These are phyloP conservation scores for Thalpophila matura DNA, from an alignment of 2,888 invertebrate genomes.

Conservation along the genomic window DNA sequence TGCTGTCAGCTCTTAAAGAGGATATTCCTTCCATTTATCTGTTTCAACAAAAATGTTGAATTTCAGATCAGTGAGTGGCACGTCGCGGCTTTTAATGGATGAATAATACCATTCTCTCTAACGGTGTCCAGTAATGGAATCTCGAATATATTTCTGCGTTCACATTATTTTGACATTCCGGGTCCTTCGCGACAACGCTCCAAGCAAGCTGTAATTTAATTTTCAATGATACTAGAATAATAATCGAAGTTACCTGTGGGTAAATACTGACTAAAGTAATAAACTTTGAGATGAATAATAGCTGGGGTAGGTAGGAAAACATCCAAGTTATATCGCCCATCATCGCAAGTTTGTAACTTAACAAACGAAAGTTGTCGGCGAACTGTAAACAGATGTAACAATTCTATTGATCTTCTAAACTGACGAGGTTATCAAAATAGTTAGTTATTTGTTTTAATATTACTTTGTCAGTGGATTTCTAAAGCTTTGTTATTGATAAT, in stretches of 20 bases:
- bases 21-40: slow-evolving; percentile 80
- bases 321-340: slow-evolving; percentile 55
- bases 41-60: slow-evolving; percentile 75
- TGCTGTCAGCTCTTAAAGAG: slow-evolving; percentile 69
- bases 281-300: slow-evolving; percentile 56
- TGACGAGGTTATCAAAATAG: slow-evolving; percentile 46
- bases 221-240: slow-evolving; percentile 39
- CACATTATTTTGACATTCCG: slow-evolving; percentile 71
- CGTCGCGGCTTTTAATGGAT: slow-evolving; percentile 77
- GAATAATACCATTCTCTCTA: slow-evolving; percentile 76
- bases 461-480: slow-evolving; percentile 24
- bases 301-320: slow-evolving; percentile 48
- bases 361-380: slow-evolving; percentile 50
- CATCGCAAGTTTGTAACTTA: slow-evolving; percentile 50
- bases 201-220: slow-evolving; percentile 28
- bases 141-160: slow-evolving; percentile 73
- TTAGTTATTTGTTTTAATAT: slow-evolving; percentile 33
- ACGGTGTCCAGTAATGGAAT: slow-evolving; percentile 73
- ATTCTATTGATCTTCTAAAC: slow-evolving; percentile 48
- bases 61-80: slow-evolving; percentile 73
- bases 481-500: slow-evolving; percentile 8
- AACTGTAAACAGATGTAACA: slow-evolving; percentile 53
- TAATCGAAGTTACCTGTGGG: slow-evolving; percentile 38
- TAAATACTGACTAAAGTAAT: slow-evolving; percentile 42
- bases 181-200: slow-evolving; percentile 65